These are phyloP conservation scores for Cerastoderma edule DNA, from an alignment of 2,888 invertebrate species.

Conservation along the genomic window DNA sequence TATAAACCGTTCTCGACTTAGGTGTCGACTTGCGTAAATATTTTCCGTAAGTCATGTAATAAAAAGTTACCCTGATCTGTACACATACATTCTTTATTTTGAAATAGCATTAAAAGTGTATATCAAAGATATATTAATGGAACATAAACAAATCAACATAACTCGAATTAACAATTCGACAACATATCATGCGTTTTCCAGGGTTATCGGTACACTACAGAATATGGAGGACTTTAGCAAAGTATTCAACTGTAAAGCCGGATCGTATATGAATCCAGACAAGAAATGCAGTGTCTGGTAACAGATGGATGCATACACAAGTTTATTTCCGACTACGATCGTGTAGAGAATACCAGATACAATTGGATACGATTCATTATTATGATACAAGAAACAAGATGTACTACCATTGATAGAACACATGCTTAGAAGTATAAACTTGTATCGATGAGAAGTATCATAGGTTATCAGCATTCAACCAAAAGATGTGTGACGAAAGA, in stretches of 20 bases:
- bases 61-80: background rate
- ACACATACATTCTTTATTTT: background rate
- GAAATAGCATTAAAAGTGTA: background rate
- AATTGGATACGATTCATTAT: background rate
- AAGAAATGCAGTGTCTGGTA: slow-evolving; percentile 71
- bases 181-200: slow-evolving; percentile 35
- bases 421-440: too few relatives aligned
- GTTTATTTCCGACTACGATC: background rate
- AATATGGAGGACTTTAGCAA: slow-evolving; percentile 59
- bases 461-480: too few relatives aligned
- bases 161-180: background rate
- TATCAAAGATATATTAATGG: background rate
- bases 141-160: background rate
- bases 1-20: background rate
- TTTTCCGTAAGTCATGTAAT: background rate
- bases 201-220: slow-evolving; percentile 74
- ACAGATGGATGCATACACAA: too few relatives aligned
- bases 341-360: background rate
- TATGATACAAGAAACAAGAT: too few relatives aligned
- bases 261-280: slow-evolving; percentile 69
- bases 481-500: too few relatives aligned
- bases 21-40: background rate
- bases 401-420: too few relatives aligned
- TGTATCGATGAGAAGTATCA: too few relatives aligned
- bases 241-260: slow-evolving; percentile 27